These are phyloP conservation scores for Eueides isabella DNA, from an alignment of 1,140 invertebrate genomes.

Conservation along the genomic window DNA sequence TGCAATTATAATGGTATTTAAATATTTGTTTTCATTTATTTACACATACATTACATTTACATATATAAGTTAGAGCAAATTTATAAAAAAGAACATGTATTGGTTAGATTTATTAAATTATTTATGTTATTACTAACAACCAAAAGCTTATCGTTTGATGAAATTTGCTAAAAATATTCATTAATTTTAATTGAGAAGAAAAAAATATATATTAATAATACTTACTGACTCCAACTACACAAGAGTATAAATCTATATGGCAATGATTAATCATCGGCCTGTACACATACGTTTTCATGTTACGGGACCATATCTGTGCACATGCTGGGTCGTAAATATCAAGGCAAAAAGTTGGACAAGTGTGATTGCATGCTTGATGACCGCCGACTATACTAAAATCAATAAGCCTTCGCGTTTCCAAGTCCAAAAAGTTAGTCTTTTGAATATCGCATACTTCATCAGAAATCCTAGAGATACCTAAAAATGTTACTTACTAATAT, in stretches of 20 bases:
- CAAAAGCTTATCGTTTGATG: too few relatives aligned
- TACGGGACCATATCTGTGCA: slow-evolving; percentile 59
- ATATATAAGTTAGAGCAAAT: too few relatives aligned
- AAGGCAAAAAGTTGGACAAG: slow-evolving; percentile 65
- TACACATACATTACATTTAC: too few relatives aligned
- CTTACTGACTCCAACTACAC: slow-evolving; percentile 66
- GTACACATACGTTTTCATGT: slow-evolving; percentile 45
- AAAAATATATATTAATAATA: slow-evolving; percentile 38
- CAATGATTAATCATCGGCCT: slow-evolving; percentile 72
- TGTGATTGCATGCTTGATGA: slow-evolving; percentile 67
- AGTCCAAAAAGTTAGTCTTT: not conserved
- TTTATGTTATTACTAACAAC: too few relatives aligned
- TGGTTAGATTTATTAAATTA: too few relatives aligned
- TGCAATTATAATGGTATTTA: slow-evolving; percentile 32
- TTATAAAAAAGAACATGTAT: too few relatives aligned
- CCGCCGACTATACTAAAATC: slow-evolving; percentile 64
- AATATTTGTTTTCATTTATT: too few relatives aligned
- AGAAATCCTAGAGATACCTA: slow-evolving; percentile 52
- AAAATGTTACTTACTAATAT: not conserved
- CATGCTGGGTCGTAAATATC: slow-evolving; percentile 69
- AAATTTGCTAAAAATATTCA: too few relatives aligned
- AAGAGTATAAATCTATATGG: slow-evolving; percentile 69
- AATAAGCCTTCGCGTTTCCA: slow-evolving; percentile 45
- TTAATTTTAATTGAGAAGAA: too few relatives aligned
- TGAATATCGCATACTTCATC: slow-evolving; percentile 50